phyloP scores from a whole-genome alignment of 1,140 invertebrate genomes.

The Drosophila bipectinata region DNA sequence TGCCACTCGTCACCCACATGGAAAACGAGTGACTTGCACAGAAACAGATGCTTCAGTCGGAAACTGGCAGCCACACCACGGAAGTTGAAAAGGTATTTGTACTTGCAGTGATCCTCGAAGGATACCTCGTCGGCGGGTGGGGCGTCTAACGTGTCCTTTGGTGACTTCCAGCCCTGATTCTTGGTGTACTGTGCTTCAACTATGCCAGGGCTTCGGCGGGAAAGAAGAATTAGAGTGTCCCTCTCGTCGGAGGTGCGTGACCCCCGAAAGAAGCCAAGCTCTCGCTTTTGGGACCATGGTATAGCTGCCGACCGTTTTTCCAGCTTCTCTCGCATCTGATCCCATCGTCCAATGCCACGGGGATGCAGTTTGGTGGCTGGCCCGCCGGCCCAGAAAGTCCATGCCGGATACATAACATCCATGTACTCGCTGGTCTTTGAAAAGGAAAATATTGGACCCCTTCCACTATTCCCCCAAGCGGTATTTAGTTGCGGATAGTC shows the following conservation, averaged over 20 bases:
- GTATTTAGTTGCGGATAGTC: conserved; percentile 93
- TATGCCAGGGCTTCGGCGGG: conserved; percentile 90
- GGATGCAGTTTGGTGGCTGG: conserved; percentile 97
- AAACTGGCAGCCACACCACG: conserved; percentile 98
- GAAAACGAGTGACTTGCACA: conserved; percentile 97
- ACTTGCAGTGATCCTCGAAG: conserved; percentile 96
- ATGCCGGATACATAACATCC: conserved; percentile 98
- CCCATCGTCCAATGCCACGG: conserved; percentile 96
- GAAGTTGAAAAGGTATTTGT: conserved; percentile 98
- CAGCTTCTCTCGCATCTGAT: conserved; percentile 90
- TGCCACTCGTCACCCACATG: conserved; percentile 97
- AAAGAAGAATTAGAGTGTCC: conserved; percentile 94
- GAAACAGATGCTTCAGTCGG: conserved; percentile 97
- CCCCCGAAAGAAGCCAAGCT: conserved; percentile 94
- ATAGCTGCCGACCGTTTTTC: conserved; percentile 87
- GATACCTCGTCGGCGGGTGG: conserved; percentile 94
- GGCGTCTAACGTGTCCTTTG: conserved; percentile 92
- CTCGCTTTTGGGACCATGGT: conserved; percentile 92
- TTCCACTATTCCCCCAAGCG: conserved; percentile 60
- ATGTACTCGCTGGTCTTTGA: conserved; percentile 94
- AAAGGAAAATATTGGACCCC: conserved; percentile 95
- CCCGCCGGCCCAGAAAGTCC: conserved; percentile 99
- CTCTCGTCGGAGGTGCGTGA: conserved; percentile 96
- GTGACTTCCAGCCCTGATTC: conserved; percentile 99
- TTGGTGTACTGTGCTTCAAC: conserved; percentile 98